Percentiles rank a stretch among this genome's conserved stretches.
These are phyloP conservation scores for Echiichthys vipera DNA, from an alignment of 2,797 vertebrate genomes.

Conservation along the genomic window DNA sequence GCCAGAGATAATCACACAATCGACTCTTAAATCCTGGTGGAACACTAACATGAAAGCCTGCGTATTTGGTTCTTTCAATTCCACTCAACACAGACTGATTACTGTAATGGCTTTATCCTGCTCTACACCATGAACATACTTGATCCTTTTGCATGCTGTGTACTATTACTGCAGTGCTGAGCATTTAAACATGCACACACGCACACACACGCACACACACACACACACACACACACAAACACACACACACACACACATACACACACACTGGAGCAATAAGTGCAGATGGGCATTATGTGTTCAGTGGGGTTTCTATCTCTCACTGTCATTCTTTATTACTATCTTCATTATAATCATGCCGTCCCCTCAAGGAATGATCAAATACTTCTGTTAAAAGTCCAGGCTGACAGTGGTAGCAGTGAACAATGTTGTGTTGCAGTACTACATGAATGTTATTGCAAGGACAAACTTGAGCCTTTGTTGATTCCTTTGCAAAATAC, in stretches of 20 bases:
- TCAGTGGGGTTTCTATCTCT: constrained; percentile 37
- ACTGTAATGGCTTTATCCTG: constrained; percentile 65
- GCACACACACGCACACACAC: not conserved
- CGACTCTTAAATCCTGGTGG: constrained; percentile 49
- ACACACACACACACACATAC: constrained; percentile 1
- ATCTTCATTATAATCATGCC: constrained; percentile 56
- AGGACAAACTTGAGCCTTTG: not conserved
- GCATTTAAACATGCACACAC: constrained; percentile 17
- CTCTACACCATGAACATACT: constrained; percentile 49
- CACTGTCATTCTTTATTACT: constrained; percentile 56
- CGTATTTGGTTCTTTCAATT: constrained; percentile 58
- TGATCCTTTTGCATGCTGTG: constrained; percentile 56
- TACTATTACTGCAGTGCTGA: constrained; percentile 19
- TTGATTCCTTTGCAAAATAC: constrained; percentile 24
- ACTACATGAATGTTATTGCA: constrained; percentile 4
- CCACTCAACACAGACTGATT: constrained; percentile 66
- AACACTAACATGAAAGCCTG: constrained; percentile 41
- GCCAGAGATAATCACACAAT: constrained; percentile 57
- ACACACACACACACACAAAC: constrained; percentile 15
- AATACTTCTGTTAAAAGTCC: constrained; percentile 23
- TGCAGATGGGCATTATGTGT: constrained; percentile 66
- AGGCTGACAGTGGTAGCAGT: not conserved
- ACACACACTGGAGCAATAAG: constrained; percentile 31
- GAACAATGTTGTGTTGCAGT: constrained; percentile 1
- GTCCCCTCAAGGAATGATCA: constrained; percentile 47